Conservation (phyloP, 2,888 invertebrate genomes). For the Eudemis profundana region DNA sequence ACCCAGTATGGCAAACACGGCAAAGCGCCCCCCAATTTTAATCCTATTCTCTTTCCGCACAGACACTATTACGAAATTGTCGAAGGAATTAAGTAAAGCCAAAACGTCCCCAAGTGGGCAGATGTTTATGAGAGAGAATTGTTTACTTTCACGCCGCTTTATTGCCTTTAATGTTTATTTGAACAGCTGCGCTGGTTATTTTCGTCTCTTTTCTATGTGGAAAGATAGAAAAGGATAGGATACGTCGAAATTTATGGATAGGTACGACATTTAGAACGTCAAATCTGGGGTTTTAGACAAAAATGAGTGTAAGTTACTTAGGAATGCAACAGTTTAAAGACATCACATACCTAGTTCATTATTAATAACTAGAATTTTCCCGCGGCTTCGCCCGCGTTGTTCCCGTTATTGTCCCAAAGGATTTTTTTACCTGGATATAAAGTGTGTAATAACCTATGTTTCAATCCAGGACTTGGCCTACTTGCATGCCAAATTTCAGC, state of each 20-base stretch:
- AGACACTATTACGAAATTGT: no score
- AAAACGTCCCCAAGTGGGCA: neutral
- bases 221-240: neutral
- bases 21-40: no score
- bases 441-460: no score
- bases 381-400: no score
- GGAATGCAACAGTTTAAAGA: neutral
- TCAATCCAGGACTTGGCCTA: no score
- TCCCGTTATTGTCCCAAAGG: no score
- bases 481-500: no score
- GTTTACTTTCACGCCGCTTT: conserved; percentile 54
- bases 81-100: neutral
- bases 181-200: conserved; percentile 50
- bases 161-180: conserved; percentile 51
- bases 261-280: neutral
- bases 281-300: neutral
- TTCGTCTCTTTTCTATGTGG: neutral
- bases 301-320: neutral
- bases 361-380: no score
- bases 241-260: neutral
- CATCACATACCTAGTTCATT: neutral
- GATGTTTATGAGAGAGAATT: conserved; percentile 23
- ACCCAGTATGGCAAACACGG: no score
- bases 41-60: no score
- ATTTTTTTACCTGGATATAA: no score